phyloP scores from a whole-genome alignment of 2,888 invertebrate species.

The Caenorhabditis uteleia region DNA sequence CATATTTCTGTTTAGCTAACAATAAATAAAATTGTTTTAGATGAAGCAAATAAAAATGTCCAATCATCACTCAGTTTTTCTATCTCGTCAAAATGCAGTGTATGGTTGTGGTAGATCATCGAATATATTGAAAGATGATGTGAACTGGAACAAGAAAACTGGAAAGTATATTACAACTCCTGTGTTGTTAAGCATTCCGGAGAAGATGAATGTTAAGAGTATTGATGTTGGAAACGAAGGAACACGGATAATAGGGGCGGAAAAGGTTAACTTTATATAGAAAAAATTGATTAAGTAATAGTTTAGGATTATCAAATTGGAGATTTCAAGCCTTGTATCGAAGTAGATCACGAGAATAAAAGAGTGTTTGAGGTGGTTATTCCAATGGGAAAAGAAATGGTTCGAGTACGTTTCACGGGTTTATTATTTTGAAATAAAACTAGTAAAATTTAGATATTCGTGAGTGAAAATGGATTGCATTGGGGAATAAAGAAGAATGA shows the following conservation, averaged over 20 bases:
- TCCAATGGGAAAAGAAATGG: too few relatives aligned
- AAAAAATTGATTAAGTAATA: neutral
- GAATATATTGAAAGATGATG: conserved; percentile 3
- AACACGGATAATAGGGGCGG: too few relatives aligned
- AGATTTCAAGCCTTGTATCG: neutral
- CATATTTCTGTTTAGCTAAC: too few relatives aligned
- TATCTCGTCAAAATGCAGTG: conserved; percentile 4
- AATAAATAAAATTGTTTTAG: neutral
- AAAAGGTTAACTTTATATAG: neutral
- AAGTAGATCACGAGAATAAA: too few relatives aligned
- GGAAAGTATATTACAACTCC: conserved; percentile 16
- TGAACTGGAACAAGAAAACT: conserved; percentile 1
- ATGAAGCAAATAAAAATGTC: conserved; percentile 20
- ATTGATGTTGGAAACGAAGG: neutral
- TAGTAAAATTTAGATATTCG: too few relatives aligned
- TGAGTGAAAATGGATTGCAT: too few relatives aligned
- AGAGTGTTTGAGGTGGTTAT: too few relatives aligned
- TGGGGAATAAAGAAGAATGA: too few relatives aligned
- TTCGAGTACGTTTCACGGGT: too few relatives aligned
- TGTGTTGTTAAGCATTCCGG: neutral
- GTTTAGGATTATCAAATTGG: neutral
- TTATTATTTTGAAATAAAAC: too few relatives aligned
- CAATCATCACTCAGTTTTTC: conserved; percentile 26
- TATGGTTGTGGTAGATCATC: conserved; percentile 27
- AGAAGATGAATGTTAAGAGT: neutral